phyloP scores from a whole-genome alignment of 2,797 vertebrate genomes.

The Poeciliopsis presidionis region DNA sequence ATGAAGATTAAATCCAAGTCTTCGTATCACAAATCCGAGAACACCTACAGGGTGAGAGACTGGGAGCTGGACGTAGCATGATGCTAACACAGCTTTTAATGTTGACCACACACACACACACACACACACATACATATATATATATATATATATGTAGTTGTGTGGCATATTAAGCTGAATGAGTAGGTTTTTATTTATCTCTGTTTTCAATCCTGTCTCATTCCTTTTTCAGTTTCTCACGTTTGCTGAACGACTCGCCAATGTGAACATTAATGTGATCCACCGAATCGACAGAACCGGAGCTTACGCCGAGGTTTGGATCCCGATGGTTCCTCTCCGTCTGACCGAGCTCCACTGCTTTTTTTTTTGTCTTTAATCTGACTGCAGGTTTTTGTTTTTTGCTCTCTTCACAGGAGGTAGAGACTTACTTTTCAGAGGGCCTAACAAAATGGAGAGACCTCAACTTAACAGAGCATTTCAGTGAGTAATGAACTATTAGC shows the following conservation, averaged over 20 bases:
- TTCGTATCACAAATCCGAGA: slow-evolving; percentile 89
- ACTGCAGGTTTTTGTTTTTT: not conserved
- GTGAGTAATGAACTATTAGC: slow-evolving; percentile 71
- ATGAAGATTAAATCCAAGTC: slow-evolving; percentile 95
- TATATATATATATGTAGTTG: not conserved
- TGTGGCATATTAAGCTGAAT: not conserved
- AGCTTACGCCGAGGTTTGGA: slow-evolving; percentile 88
- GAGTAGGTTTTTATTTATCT: not conserved
- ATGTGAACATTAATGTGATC: slow-evolving; percentile 95
- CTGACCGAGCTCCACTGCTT: too few relatives aligned
- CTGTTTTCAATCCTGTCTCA: not conserved
- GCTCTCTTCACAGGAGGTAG: slow-evolving; percentile 85
- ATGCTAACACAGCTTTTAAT: not conserved
- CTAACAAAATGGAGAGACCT: slow-evolving; percentile 96
- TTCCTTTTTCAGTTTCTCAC: slow-evolving; percentile 88
- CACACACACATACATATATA: too few relatives aligned
- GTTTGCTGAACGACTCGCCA: slow-evolving; percentile 94
- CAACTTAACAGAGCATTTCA: slow-evolving; percentile 93
- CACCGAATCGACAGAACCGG: slow-evolving; percentile 95
- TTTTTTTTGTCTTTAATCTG: not conserved
- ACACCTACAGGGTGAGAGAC: slow-evolving; percentile 89
- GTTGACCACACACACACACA: not conserved
- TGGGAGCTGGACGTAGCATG: slow-evolving; percentile 10
- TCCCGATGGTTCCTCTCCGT: fast-evolving
- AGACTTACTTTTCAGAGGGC: slow-evolving; percentile 95